These are phyloP conservation scores for Morone saxatilis DNA, from an alignment of 2,113 vertebrate species.

Conservation along the genomic window DNA sequence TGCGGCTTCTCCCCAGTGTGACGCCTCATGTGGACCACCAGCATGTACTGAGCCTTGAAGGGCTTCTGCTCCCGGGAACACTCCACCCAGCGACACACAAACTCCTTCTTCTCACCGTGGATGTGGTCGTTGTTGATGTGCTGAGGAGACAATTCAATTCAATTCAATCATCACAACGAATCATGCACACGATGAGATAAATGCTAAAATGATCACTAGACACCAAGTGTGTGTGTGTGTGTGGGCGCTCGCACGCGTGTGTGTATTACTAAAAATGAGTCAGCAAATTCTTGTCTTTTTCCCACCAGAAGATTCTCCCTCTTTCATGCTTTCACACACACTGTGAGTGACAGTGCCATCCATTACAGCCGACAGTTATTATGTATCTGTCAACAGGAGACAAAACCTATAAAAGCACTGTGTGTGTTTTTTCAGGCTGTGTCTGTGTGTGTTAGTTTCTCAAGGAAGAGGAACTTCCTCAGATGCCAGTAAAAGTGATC, in stretches of 20 bases:
- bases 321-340: slow-evolving; percentile 14
- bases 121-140: slow-evolving; percentile 99
- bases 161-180: background rate
- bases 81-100: slow-evolving; percentile 98
- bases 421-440: slow-evolving; percentile 65
- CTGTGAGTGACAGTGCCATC: slow-evolving; percentile 49
- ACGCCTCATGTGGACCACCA: slow-evolving; percentile 97
- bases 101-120: slow-evolving; percentile 99
- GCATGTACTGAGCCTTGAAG: slow-evolving; percentile 99
- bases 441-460: slow-evolving; percentile 7
- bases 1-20: slow-evolving; percentile 99
- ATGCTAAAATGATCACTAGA: background rate
- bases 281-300: slow-evolving; percentile 61
- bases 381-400: slow-evolving; percentile 66
- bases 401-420: slow-evolving; percentile 43
- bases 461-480: slow-evolving; percentile 53
- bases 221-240: background rate
- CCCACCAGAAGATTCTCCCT: slow-evolving; percentile 47
- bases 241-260: background rate
- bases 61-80: slow-evolving; percentile 97
- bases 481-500: slow-evolving; percentile 34
- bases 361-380: slow-evolving; percentile 69
- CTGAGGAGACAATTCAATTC: slow-evolving; percentile 76
- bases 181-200: no score
- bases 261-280: slow-evolving; percentile 2